Evolutionary conservation across 2,797 vertebrate species (phyloP).

Genomic region (Manis javanica): DNA sequence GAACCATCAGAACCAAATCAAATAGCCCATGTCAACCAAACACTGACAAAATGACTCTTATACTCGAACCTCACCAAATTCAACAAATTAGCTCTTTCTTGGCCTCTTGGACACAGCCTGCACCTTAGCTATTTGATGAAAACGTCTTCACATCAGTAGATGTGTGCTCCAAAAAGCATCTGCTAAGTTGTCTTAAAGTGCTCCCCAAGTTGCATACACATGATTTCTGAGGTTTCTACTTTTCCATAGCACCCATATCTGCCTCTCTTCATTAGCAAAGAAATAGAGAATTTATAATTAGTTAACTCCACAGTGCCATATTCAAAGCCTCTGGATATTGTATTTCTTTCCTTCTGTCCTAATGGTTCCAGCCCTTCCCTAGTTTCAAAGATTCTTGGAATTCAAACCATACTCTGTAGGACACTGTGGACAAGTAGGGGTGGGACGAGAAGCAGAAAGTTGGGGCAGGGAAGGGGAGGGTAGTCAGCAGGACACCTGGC

Average conservation of each 20-base stretch:
- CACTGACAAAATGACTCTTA: background rate
- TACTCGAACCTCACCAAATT: background rate
- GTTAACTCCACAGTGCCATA: fast-evolving
- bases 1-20: background rate
- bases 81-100: background rate
- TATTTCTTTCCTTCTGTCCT: background rate
- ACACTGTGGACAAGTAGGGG: background rate
- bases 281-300: background rate
- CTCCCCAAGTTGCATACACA: background rate
- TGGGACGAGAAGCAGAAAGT: background rate
- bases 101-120: background rate
- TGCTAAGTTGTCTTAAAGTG: background rate
- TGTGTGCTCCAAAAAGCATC: background rate
- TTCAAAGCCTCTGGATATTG: background rate
- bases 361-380: background rate
- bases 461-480: background rate
- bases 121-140: background rate
- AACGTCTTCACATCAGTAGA: background rate
- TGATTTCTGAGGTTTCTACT: background rate
- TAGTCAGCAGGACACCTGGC: background rate
- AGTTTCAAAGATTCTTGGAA: constrained; percentile 23
- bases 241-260: background rate
- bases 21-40: background rate
- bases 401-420: background rate
- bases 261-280: background rate